Base-by-base conservation (phyloP, 2,888 invertebrate species). In the Harpalus rufipes region DNA sequence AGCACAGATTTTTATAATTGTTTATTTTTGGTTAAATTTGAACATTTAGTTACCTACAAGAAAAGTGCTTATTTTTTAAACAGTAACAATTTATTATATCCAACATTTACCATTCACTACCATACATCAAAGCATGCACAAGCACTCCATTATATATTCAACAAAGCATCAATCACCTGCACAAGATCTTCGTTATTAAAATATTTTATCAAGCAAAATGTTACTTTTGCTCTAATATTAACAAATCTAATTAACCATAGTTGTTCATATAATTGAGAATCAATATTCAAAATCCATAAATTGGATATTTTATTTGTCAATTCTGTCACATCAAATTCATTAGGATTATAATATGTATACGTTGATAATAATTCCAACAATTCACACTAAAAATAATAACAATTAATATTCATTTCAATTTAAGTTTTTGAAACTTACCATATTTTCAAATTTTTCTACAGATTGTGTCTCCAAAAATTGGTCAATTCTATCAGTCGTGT, bases 311-410 rank as follows among this genome's bases (percentile, higher is more conserved):
- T 16, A 32, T 32, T 58, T n/a, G 16, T 58, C 59, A 74, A 32
- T 39, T 59, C 32, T 32, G 12, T 82, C 25, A 56, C 18, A 16
- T 32, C n/a, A 1, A 10, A 25, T 59, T 82, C 59, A 10, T 58
- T 21, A 7, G 39, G n/a, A 32, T 44, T 18, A n/a, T 12, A n/a
- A 72, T 32, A 56, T 59, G 25, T 16, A 72, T 56, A 18, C 10
- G 82, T 82, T 18, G 82, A 8, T 72, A 82, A 74, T 16, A 82
- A 58, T 39, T 82, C 68, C 72, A 82, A 59, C 39, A 32, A 14
- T 10, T 74, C 72, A 32, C 82, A 59, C 82, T 82, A 41, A 58
- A 82, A 72, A 32, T 32, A 32, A 32, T 32, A 32, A 32, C 5
- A 32, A 32, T 25, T 2, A 32, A 32, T 12, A 68, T n/a, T 7